phyloP scores from a whole-genome alignment of 2,797 vertebrate species.

The Selene dorsalis region DNA sequence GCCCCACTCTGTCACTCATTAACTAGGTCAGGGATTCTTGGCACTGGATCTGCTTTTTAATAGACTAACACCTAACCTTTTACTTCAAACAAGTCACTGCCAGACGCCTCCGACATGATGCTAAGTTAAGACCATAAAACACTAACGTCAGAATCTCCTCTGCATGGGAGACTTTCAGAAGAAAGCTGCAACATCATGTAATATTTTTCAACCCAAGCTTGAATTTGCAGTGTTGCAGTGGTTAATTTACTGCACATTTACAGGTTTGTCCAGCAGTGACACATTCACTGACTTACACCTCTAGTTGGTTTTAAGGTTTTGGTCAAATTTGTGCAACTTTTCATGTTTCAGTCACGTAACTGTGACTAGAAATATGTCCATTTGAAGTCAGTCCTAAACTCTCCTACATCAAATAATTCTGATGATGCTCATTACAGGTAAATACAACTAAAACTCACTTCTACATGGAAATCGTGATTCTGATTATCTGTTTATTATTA shows the following conservation, averaged over 20 bases:
- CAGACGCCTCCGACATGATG: background rate
- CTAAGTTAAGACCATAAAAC: background rate
- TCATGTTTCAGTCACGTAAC: background rate
- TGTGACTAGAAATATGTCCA: background rate
- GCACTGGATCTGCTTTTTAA: constrained; percentile 23
- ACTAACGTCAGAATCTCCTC: background rate
- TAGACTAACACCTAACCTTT: background rate
- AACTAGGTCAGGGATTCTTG: constrained; percentile 29
- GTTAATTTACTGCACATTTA: no score
- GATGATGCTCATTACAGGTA: no score
- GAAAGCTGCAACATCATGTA: background rate
- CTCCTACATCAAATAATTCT: no score
- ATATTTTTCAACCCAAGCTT: no score
- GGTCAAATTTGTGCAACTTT: no score
- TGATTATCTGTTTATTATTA: background rate
- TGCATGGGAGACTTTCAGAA: background rate
- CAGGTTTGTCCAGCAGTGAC: no score
- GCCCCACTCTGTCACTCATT: constrained; percentile 44
- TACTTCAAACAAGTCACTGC: background rate
- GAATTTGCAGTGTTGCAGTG: no score
- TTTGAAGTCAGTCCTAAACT: no score
- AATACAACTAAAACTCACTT: no score
- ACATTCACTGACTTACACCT: no score
- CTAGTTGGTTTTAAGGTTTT: no score
- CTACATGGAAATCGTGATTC: no score